These are phyloP conservation scores for Habrosyne pyritoides DNA, from an alignment of 2,888 invertebrate genomes.

Conservation along the genomic window DNA sequence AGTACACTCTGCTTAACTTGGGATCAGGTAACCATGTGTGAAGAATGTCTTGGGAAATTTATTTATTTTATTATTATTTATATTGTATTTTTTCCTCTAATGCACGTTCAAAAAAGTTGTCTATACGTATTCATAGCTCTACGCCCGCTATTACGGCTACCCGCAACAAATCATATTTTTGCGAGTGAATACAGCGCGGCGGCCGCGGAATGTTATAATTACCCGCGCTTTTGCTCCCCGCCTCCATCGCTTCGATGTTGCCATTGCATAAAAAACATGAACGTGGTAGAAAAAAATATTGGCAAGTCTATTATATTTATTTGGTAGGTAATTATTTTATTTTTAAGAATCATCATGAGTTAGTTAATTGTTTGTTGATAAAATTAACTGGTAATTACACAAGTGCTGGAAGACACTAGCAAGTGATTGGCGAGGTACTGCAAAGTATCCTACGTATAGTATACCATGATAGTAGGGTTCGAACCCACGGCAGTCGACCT, in stretches of 20 bases:
- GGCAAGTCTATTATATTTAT: background rate
- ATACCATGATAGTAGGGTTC: too few species aligned
- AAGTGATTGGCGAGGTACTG: too few species aligned
- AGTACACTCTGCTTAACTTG: too few species aligned
- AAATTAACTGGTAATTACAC: too few species aligned
- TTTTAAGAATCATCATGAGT: background rate
- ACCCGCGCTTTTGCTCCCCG: conserved; percentile 35
- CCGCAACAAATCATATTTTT: conserved; percentile 52
- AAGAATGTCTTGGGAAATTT: too few species aligned
- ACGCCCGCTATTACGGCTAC: conserved; percentile 9
- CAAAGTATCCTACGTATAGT: too few species aligned
- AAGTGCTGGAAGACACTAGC: too few species aligned
- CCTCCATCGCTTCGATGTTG: conserved; percentile 36
- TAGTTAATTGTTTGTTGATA: background rate
- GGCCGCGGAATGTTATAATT: conserved; percentile 63
- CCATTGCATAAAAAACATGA: conserved; percentile 17
- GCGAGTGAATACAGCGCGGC: conserved; percentile 37
- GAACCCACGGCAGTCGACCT: too few species aligned
- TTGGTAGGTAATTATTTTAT: background rate
- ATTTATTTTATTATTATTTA: too few species aligned
- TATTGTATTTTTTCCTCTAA: too few species aligned
- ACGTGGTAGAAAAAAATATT: background rate
- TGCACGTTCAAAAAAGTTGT: too few species aligned
- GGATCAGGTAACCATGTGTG: too few species aligned
- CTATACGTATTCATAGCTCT: conserved; percentile 7